A percentile compares a stretch with the other conserved stretches of the same genome.
phyloP scores from a whole-genome alignment of 2,113 vertebrate genomes.

The Salvator merianae region DNA sequence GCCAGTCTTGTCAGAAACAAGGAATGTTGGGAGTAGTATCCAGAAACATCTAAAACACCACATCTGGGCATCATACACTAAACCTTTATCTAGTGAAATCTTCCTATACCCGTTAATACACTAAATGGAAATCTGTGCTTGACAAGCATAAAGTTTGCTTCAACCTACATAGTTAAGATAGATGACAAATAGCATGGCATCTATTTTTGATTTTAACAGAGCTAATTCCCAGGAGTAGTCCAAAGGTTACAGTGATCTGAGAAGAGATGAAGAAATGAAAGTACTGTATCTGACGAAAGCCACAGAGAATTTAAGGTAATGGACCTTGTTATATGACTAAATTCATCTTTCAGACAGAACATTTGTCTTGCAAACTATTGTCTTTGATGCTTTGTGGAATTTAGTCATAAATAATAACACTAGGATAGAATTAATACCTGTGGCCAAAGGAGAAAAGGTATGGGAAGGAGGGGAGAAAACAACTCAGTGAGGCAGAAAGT shows the following conservation, averaged over 20 bases:
- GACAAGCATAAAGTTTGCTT: not conserved
- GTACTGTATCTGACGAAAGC: not conserved
- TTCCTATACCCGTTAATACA: no score
- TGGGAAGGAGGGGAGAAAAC: conserved; percentile 47
- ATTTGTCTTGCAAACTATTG: conserved; percentile 56
- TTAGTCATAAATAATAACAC: conserved; percentile 73
- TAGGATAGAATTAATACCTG: conserved; percentile 51
- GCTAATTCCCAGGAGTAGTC: not conserved
- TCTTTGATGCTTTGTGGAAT: conserved; percentile 58
- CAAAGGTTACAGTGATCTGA: not conserved
- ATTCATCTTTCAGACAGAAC: conserved; percentile 56
- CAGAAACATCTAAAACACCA: no score
- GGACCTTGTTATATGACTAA: conserved; percentile 56
- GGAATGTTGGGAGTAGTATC: no score
- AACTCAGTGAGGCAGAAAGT: conserved; percentile 66
- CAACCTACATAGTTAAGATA: not conserved
- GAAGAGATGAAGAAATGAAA: not conserved
- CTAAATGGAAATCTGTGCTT: not conserved
- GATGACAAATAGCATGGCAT: not conserved
- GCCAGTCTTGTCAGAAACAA: no score
- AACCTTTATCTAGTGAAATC: no score
- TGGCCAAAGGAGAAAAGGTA: conserved; percentile 46
- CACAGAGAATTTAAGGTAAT: conserved; percentile 21
- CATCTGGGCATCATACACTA: no score
- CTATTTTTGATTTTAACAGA: not conserved